Base-by-base conservation (phyloP, 2,113 vertebrate species). In the Sula dactylatra region DNA sequence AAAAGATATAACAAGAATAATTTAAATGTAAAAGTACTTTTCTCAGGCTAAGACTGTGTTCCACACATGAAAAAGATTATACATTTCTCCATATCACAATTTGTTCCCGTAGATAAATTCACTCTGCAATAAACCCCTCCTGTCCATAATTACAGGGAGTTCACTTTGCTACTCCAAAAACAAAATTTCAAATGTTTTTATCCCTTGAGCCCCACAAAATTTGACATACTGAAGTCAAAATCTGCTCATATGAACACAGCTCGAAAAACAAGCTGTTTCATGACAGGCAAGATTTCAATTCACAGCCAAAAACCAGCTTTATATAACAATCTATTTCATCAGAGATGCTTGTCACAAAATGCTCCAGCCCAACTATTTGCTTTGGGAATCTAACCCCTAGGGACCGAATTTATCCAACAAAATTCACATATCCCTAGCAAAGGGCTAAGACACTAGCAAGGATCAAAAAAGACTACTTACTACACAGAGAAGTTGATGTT, bases 281-380 rank as follows among this genome's bases (percentile, higher is more conserved):
- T 49, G 88, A 71, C 69, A 91, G 4, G 73, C 56, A 81, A 96
- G 70, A 77, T 8, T 3, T 32, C 58, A 80, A 90, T 62, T 77
- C 87, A 94, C 79, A 85, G 93, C 93, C 96, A 96, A 94, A 88
- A 86, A 22, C 0, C 58, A 70, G 65, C 52, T 96, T 97, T 94
- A 87, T 80, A 67, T 79, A 96, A 96, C 86, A 87, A 91, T 42
- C 40, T 56, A 61, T 94, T 95, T 97, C 73, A 84, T 89, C 83
- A 91, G 86, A 74, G 27, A 55, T 66, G 40, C 31, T 65, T 34
- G 67, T 59, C 88, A 89, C 86, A 69, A 90, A 93, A 58, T n/a
- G 47, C 61, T 92, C 34, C 72, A 44, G 13, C 20, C 25, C 83
- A 87, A 25, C 16, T 32, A 79, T 65, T 79, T 76, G 15, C 73